Percentiles rank a stretch among this genome's conserved stretches.
Evolutionary conservation across 2,888 invertebrate genomes (phyloP).

Genomic region (Amiota mariae): DNA sequence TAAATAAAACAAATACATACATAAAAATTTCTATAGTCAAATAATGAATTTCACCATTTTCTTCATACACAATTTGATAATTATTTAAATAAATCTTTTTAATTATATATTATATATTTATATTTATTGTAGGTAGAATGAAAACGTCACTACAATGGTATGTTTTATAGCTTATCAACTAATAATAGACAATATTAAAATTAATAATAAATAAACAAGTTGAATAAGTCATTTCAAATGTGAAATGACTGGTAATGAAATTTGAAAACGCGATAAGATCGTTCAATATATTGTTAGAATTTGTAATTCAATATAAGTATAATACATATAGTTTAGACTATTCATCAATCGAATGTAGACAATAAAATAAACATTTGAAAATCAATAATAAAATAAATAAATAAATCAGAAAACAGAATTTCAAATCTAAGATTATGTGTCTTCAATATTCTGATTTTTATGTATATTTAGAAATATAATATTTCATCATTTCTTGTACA

Average conservation of each 20-base stretch:
- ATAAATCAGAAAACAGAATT: neutral
- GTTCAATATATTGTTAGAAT: neutral
- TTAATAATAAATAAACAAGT: too few relatives aligned
- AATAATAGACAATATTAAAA: too few relatives aligned
- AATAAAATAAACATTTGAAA: constrained; percentile 1
- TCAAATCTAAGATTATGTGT: neutral
- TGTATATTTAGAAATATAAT: neutral
- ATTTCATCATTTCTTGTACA: neutral
- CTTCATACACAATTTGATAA: too few relatives aligned
- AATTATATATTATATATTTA: too few relatives aligned
- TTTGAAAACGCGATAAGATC: neutral
- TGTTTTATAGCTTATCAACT: too few relatives aligned
- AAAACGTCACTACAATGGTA: too few relatives aligned
- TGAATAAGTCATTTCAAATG: constrained; percentile 9
- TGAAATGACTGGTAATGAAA: neutral
- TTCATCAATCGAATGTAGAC: neutral
- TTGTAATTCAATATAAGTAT: neutral
- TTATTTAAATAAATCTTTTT: too few relatives aligned
- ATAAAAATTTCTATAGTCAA: too few relatives aligned
- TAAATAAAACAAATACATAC: too few relatives aligned
- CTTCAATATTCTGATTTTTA: neutral
- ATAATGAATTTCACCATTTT: too few relatives aligned
- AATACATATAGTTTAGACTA: neutral
- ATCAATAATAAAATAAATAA: neutral
- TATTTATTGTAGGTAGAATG: too few relatives aligned